These are phyloP conservation scores for Ochotona princeps DNA, from an alignment of 2,113 vertebrate genomes.

Conservation along the genomic window DNA sequence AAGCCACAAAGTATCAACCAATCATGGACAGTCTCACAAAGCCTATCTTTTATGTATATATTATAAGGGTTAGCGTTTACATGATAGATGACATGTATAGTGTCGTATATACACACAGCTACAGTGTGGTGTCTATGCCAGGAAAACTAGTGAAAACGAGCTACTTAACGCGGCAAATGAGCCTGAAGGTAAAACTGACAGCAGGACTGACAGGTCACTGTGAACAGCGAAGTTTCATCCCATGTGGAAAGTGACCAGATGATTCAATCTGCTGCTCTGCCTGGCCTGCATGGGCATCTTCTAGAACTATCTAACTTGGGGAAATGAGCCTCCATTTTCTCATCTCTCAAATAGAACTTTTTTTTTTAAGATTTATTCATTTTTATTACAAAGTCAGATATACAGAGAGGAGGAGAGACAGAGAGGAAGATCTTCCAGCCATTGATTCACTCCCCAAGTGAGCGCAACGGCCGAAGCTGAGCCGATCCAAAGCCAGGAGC, in stretches of 20 bases:
- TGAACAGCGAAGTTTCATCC: neutral
- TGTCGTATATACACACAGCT: no score
- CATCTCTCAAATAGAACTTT: neutral
- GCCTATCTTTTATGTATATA: neutral
- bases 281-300: neutral
- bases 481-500: no score
- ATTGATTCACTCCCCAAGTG: no score
- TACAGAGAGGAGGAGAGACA: no score
- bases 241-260: neutral
- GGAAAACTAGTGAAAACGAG: neutral
- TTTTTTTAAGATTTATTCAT: no score
- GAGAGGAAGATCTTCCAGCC: no score
- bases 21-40: neutral
- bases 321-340: neutral
- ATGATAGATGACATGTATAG: no score
- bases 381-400: no score
- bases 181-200: neutral
- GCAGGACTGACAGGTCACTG: neutral
- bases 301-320: neutral
- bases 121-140: no score
- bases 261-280: neutral
- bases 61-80: neutral
- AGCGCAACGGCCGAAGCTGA: no score
- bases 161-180: neutral
- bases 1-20: neutral